phyloP scores from a whole-genome alignment of 1,140 invertebrate species.

The Drosophila navojoa region DNA sequence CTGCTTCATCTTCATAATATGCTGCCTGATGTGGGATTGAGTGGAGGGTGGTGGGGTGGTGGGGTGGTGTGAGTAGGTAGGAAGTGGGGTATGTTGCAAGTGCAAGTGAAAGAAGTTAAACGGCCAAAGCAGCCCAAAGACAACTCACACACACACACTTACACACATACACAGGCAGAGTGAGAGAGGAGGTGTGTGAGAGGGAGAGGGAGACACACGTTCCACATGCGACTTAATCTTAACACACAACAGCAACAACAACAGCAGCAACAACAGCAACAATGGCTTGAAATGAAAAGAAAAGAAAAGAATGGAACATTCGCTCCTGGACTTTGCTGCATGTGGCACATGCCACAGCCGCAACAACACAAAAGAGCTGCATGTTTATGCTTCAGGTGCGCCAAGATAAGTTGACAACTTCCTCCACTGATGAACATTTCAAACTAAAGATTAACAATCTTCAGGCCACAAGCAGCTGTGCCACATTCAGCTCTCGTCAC shows the following conservation, averaged over 20 bases:
- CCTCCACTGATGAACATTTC: constrained; percentile 23
- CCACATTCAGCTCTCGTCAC: background rate
- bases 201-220: constrained; percentile 13
- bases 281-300: background rate
- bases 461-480: background rate
- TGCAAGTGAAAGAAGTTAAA: constrained; percentile 73
- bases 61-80: background rate
- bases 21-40: constrained; percentile 29
- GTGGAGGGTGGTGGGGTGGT: constrained; percentile 28
- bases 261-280: constrained; percentile 6
- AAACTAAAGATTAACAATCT: constrained; percentile 31
- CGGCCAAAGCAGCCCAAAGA: constrained; percentile 59
- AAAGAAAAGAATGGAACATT: constrained; percentile 17
- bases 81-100: constrained; percentile 31
- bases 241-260: constrained; percentile 17
- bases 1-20: constrained; percentile 51
- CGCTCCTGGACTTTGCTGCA: constrained; percentile 5
- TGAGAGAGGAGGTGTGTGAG: background rate
- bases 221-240: constrained; percentile 48
- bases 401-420: constrained; percentile 29
- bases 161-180: background rate
- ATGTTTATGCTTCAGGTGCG: constrained; percentile 10
- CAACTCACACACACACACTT: background rate
- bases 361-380: constrained; percentile 10
- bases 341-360: constrained; percentile 11